Evolutionary conservation across 2,888 invertebrate species (phyloP).

Genomic region (Sinopyrophorus schimmeli): DNA sequence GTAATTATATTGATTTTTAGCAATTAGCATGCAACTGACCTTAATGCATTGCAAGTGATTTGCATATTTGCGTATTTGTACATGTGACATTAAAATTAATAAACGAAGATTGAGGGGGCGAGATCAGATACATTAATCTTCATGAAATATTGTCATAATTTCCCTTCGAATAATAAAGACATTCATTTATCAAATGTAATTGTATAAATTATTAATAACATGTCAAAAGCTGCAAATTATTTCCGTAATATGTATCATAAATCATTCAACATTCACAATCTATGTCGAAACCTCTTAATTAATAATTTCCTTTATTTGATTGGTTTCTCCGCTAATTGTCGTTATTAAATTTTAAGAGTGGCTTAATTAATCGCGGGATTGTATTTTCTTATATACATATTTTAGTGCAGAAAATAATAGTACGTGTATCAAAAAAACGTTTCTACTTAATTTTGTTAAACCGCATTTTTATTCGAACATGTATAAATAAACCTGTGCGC

Average conservation of each 20-base stretch:
- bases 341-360: too few species aligned
- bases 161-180: constrained; percentile 51
- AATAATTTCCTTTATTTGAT: constrained; percentile 24
- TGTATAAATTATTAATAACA: constrained; percentile 52
- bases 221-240: constrained; percentile 51
- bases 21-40: constrained; percentile 16
- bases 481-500: constrained; percentile 40
- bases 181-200: constrained; percentile 50
- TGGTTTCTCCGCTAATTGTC: constrained; percentile 8
- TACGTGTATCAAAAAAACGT: too few species aligned
- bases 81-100: constrained; percentile 30
- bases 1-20: too few species aligned
- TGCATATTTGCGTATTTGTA: constrained; percentile 19
- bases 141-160: constrained; percentile 51
- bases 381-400: too few species aligned
- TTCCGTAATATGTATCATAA: constrained; percentile 47
- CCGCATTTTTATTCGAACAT: constrained; percentile 27
- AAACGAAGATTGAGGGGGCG: constrained; percentile 35
- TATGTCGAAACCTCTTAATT: constrained; percentile 24
- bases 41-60: constrained; percentile 18
- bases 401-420: too few species aligned
- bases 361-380: too few species aligned
- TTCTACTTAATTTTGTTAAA: constrained; percentile 31
- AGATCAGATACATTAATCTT: constrained; percentile 47
- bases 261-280: constrained; percentile 43